Evolutionary conservation across 2,113 vertebrate genomes (phyloP).

Genomic region (Zeus faber): DNA sequence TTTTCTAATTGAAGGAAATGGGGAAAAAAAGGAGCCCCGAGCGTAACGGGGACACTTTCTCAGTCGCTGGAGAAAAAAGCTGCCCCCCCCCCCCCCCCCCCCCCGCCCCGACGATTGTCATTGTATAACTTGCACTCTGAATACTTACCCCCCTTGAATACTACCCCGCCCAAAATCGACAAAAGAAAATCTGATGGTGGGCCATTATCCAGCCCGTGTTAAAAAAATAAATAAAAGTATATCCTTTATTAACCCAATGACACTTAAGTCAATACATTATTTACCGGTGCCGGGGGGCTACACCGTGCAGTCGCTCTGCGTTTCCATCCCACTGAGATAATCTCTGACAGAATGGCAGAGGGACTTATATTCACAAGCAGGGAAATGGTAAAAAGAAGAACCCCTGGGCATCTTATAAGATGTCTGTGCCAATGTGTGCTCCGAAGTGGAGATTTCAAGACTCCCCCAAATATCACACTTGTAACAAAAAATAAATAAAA

Average conservation of each 20-base stretch:
- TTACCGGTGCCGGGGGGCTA: conserved; percentile 46
- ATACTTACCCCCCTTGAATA: too few relatives aligned
- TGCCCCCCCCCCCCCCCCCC: too few relatives aligned
- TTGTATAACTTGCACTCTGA: too few relatives aligned
- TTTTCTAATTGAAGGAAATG: too few relatives aligned
- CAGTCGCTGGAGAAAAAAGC: too few relatives aligned
- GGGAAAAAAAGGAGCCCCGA: too few relatives aligned
- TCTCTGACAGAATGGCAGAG: conserved; percentile 32
- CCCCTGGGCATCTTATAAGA: conserved; percentile 45
- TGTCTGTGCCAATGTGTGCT: conserved; percentile 35
- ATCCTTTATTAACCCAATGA: conserved; percentile 47
- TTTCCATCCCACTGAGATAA: conserved; percentile 41
- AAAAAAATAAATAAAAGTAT: conserved; percentile 10
- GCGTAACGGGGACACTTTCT: too few relatives aligned
- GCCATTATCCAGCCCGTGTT: too few relatives aligned
- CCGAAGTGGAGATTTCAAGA: conserved; percentile 38
- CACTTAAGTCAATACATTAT: conserved; percentile 54
- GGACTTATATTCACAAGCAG: conserved; percentile 38
- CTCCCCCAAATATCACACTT: too few relatives aligned
- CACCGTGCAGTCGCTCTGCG: conserved; percentile 22
- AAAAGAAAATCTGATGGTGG: too few relatives aligned
- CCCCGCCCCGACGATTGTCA: too few relatives aligned
- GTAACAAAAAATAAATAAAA: conserved; percentile 8
- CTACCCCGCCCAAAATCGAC: too few relatives aligned
- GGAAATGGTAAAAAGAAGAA: conserved; percentile 34